Evolutionary conservation across 2,888 invertebrate genomes (phyloP), one percentile per base, ranked within the genome.

Genomic region (Tricholauxania praeusta): DNA sequence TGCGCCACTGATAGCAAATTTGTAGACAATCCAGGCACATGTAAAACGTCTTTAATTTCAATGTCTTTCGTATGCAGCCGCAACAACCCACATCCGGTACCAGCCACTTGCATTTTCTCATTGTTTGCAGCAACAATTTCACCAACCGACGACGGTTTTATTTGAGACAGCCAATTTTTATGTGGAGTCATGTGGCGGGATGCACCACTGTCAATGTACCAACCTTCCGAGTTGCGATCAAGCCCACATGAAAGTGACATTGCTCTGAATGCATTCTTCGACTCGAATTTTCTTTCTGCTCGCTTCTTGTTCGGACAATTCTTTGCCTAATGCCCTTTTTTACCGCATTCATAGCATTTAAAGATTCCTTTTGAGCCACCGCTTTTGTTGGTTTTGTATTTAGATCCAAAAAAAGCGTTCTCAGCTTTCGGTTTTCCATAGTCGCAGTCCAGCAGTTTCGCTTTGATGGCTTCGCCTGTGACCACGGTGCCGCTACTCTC

Each of bases 401-500:
- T n/a, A n/a, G n/a, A n/a, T n/a, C n/a, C n/a, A n/a, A n/a, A n/a
- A n/a, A n/a, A n/a, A n/a, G n/a, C n/a, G n/a, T n/a, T n/a, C n/a
- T n/a, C n/a, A n/a, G n/a, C n/a, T n/a, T n/a, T n/a, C n/a, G n/a
- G n/a, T n/a, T n/a, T n/a, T n/a, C n/a, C n/a, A n/a, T n/a, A n/a
- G n/a, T n/a, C n/a, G n/a, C n/a, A n/a, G n/a, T n/a, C n/a, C n/a
- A n/a, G n/a, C n/a, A n/a, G n/a, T n/a, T n/a, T n/a, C n/a, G n/a
- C n/a, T n/a, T n/a, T n/a, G n/a, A n/a, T n/a, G n/a, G n/a, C n/a
- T n/a, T n/a, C n/a, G n/a, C n/a, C n/a, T n/a, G 52, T 75, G 48
- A 75, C 79, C n/a, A 66, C 19, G 0, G 74, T 77, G 70, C 82
- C 81, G 32, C 77, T 80, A 62, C 77, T 80, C n/a, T 78, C 77